Percentiles rank a stretch among this genome's conserved stretches.
These are phyloP conservation scores for Aurelia sp. DNA, from an alignment of 30 jellyfish, hydroid and myxozoan genomes.

Conservation along the genomic window DNA sequence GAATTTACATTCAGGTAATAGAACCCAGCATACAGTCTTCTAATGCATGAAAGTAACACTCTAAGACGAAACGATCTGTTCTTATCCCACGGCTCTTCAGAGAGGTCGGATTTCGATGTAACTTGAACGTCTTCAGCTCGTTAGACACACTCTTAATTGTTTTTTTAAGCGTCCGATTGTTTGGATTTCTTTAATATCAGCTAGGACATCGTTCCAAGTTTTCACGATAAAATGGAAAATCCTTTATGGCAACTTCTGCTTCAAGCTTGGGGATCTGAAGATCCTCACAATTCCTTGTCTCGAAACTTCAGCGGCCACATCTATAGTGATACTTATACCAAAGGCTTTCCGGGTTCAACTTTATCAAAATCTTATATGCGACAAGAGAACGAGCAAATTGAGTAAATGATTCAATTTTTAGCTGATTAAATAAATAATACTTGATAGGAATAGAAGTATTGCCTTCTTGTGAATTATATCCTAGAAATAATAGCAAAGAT, in stretches of 20 bases:
- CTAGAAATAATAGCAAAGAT: too few relatives aligned
- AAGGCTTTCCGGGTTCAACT: neutral
- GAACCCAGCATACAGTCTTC: too few relatives aligned
- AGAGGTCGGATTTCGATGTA: too few relatives aligned
- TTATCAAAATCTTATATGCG: too few relatives aligned
- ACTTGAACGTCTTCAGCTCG: neutral
- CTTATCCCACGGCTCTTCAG: too few relatives aligned
- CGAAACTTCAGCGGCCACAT: neutral
- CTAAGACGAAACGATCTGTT: too few relatives aligned
- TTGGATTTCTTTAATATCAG: neutral
- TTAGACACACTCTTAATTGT: neutral
- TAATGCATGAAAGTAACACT: too few relatives aligned
- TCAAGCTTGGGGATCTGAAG: neutral
- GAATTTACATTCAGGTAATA: too few relatives aligned
- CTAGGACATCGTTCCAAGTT: constrained; percentile 21
- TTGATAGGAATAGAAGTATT: too few relatives aligned
- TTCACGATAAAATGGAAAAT: neutral
- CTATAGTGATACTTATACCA: neutral
- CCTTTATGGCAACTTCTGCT: neutral
- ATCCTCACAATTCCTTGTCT: neutral
- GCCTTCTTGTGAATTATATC: too few relatives aligned
- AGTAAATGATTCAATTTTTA: neutral
- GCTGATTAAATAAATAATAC: neutral
- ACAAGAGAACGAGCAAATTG: too few relatives aligned
- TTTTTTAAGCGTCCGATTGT: neutral